Percentiles rank a stretch among this genome's conserved stretches.
Conservation (phyloP, 2,113 vertebrate genomes). For the Coryphaenoides rupestris region DNA sequence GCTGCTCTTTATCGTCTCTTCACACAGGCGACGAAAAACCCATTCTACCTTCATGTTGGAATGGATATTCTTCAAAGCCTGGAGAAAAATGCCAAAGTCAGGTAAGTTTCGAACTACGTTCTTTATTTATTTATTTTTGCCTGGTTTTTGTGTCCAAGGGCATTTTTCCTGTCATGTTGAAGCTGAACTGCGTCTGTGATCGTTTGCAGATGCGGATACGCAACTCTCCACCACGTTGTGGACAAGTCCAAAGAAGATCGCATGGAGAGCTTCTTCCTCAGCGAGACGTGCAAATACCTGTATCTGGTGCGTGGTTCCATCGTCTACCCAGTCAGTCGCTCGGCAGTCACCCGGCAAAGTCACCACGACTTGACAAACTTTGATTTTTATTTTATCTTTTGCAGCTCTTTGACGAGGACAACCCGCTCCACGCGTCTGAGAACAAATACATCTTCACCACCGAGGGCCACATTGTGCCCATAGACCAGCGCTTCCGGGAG, state of each 20-base stretch:
- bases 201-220: conserved; percentile 90
- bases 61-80: conserved; percentile 98
- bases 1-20: conserved; percentile 1
- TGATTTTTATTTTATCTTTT: too few relatives aligned
- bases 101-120: conserved; percentile 67
- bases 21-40: conserved; percentile 94
- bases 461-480: conserved; percentile 92
- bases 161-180: background rate
- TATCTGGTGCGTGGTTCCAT: conserved; percentile 80
- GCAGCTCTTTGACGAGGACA: conserved; percentile 95
- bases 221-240: conserved; percentile 94
- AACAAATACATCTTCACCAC: conserved; percentile 96
- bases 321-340: background rate
- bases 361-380: background rate
- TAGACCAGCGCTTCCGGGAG: conserved; percentile 84
- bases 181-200: conserved; percentile 15
- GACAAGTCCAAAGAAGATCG: conserved; percentile 98
- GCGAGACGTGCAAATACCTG: conserved; percentile 97
- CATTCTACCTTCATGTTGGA: conserved; percentile 97
- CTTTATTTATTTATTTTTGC: too few relatives aligned
- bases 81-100: conserved; percentile 95
- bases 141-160: background rate
- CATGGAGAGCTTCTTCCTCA: conserved; percentile 99
- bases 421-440: conserved; percentile 89
- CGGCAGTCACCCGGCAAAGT: background rate